Evolutionary conservation across 2,888 invertebrate genomes (phyloP).

Genomic region (Limnephilus auricula): DNA sequence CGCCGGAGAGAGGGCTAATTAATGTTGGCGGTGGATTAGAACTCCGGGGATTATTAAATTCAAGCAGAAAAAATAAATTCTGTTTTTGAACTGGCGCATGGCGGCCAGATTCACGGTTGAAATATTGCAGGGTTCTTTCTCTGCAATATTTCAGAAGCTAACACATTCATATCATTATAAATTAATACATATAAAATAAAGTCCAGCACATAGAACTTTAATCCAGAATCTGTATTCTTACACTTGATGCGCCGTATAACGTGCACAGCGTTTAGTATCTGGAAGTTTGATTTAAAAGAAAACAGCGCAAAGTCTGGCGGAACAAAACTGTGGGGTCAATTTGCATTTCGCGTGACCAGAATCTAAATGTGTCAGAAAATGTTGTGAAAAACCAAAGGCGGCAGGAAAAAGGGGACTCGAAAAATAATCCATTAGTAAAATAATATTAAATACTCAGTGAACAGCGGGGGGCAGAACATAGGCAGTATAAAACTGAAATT

Average conservation of each 20-base stretch:
- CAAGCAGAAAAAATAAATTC: too few relatives aligned
- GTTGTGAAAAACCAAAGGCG: background rate
- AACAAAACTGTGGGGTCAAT: slow-evolving; percentile 20
- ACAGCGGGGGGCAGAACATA: background rate
- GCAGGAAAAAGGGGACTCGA: background rate
- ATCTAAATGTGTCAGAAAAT: slow-evolving; percentile 1
- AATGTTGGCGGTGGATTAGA: background rate
- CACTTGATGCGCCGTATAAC: background rate
- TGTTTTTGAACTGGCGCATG: background rate
- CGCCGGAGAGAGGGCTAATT: background rate
- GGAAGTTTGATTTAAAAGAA: background rate
- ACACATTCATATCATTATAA: too few relatives aligned
- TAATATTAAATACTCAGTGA: background rate
- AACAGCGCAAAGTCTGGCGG: background rate
- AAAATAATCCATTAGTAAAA: background rate
- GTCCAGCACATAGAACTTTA: background rate
- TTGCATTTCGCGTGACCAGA: slow-evolving; percentile 25
- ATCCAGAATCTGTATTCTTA: background rate
- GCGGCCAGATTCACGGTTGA: background rate
- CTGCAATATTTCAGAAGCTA: too few relatives aligned
- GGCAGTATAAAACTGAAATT: too few relatives aligned
- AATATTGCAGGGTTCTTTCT: background rate
- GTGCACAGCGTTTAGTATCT: background rate
- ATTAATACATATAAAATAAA: background rate
- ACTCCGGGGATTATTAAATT: background rate